These are phyloP conservation scores for Galendromus occidentalis DNA, from an alignment of 1,140 invertebrate genomes.

Conservation along the genomic window DNA sequence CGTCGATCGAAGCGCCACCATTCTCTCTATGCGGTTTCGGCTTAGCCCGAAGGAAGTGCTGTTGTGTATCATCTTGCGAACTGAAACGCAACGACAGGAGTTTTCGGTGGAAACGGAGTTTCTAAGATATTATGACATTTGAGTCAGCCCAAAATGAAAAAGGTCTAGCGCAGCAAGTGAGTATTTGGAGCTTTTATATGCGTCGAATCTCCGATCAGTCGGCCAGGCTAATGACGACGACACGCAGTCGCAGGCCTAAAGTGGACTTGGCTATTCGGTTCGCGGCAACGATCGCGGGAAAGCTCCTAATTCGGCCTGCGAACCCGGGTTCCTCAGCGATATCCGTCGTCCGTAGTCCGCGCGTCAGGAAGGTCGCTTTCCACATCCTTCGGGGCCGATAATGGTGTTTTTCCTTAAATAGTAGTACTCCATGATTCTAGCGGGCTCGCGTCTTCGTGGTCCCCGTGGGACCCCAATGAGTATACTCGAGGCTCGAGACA, in stretches of 20 bases:
- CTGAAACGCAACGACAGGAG: neutral
- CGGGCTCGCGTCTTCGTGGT: too few relatives aligned
- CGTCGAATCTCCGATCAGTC: neutral
- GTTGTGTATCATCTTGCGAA: slow-evolving; percentile 10
- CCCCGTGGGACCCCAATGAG: too few relatives aligned
- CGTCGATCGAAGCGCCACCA: neutral
- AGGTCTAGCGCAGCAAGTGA: slow-evolving; percentile 11
- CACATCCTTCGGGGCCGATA: too few relatives aligned
- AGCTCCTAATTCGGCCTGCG: too few relatives aligned
- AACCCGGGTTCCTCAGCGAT: too few relatives aligned
- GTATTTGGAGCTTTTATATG: neutral
- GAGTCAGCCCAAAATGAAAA: slow-evolving; percentile 12
- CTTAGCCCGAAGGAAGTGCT: slow-evolving; percentile 9
- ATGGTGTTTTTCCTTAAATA: too few relatives aligned
- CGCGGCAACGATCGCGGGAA: too few relatives aligned
- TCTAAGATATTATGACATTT: slow-evolving; percentile 11
- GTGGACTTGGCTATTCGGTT: neutral
- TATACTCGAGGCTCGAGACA: too few relatives aligned
- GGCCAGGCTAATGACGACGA: neutral
- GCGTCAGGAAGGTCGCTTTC: too few relatives aligned
- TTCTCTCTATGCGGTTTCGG: slow-evolving; percentile 9
- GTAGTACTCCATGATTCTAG: too few relatives aligned
- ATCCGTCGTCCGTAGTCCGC: too few relatives aligned
- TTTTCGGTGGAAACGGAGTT: slow-evolving; percentile 12
- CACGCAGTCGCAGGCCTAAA: neutral